Evolutionary conservation across 2,888 invertebrate species (phyloP), one percentile per base, ranked within the genome.

Genomic region (Drosophila buzzatii): DNA sequence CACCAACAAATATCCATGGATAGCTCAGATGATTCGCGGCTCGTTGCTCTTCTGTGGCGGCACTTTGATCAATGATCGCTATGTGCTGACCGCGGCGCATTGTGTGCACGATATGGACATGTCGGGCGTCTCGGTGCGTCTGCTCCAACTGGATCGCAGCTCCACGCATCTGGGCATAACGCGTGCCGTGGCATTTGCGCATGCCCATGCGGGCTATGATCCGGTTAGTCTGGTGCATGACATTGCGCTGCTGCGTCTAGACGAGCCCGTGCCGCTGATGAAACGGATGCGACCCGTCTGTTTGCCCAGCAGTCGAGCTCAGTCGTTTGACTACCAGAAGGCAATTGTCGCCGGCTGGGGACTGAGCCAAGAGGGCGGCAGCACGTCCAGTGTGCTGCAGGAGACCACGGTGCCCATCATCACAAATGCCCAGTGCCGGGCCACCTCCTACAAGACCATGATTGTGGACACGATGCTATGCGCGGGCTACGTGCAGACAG

Each of bases 341-440:
- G 92, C 85, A 53, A 82, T 92, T 20, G 93, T 92, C 18, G 92
- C 92, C 4, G 93, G 93, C 12, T 93, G 93, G 93, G 93, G 93
- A 12, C 71, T 92, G 0, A 90, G 80, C 3, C 45, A 59, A 1
- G 91, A 92, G 71, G 82, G 81, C 12, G 93, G 92, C 39, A 31
- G 55, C 20, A 82, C 89, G 0, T 91, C 92, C 0, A 84, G 78
- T 31, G 86, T 90, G 53, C 82, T 93, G 41, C 87, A 85, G 55
- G 93, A 93, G 76, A 90, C 91, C 12, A 65, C 67, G 2, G 91
- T 93, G 57, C 93, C 93, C 41, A 90, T 93, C 42, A 85, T 93
- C 52, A 91, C 91, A 12, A 93, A 93, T 82, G 81, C 87, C 1
- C 87, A 91, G 69, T 93, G 93, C 39, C 73, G 81, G 7, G 86